A percentile compares a stretch with the other conserved stretches of the same genome.
These are phyloP conservation scores for Serrognathus titanus DNA, from an alignment of 2,888 invertebrate species.

Conservation along the genomic window DNA sequence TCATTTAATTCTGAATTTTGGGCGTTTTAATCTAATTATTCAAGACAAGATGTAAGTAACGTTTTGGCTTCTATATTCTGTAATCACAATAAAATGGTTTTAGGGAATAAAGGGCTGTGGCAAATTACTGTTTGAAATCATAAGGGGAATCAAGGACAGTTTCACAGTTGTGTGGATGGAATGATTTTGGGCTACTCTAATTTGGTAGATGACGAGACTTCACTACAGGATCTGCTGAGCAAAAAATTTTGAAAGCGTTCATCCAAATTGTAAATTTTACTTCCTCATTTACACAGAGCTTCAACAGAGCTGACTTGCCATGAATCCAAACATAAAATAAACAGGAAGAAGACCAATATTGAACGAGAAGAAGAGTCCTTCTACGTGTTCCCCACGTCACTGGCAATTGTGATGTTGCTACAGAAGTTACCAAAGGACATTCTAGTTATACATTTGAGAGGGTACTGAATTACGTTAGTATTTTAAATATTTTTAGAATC, in stretches of 20 bases:
- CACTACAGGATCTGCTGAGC: constrained; percentile 57
- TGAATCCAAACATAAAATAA: constrained; percentile 75
- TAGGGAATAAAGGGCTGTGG: constrained; percentile 79
- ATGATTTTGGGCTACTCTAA: constrained; percentile 68
- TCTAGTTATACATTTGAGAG: constrained; percentile 73
- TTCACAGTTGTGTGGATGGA: constrained; percentile 78
- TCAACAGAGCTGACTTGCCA: constrained; percentile 68
- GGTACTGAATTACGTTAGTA: constrained; percentile 61
- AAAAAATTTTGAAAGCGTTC: constrained; percentile 64
- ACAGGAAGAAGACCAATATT: constrained; percentile 62
- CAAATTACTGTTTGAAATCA: constrained; percentile 81
- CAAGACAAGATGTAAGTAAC: constrained; percentile 63
- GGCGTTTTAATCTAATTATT: constrained; percentile 67
- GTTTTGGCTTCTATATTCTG: no score
- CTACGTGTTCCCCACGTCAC: constrained; percentile 85
- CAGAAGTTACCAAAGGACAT: constrained; percentile 78
- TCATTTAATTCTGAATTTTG: constrained; percentile 74
- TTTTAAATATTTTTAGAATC: constrained; percentile 63
- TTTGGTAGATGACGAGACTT: constrained; percentile 54
- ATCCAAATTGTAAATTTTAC: constrained; percentile 63
- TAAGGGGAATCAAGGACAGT: constrained; percentile 80
- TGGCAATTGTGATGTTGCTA: constrained; percentile 88
- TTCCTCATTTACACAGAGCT: constrained; percentile 76
- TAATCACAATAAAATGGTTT: constrained; percentile 30
- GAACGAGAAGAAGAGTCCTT: constrained; percentile 86